Evolutionary conservation across 2,888 invertebrate genomes (phyloP).

Genomic region (Parnassius glacialis): DNA sequence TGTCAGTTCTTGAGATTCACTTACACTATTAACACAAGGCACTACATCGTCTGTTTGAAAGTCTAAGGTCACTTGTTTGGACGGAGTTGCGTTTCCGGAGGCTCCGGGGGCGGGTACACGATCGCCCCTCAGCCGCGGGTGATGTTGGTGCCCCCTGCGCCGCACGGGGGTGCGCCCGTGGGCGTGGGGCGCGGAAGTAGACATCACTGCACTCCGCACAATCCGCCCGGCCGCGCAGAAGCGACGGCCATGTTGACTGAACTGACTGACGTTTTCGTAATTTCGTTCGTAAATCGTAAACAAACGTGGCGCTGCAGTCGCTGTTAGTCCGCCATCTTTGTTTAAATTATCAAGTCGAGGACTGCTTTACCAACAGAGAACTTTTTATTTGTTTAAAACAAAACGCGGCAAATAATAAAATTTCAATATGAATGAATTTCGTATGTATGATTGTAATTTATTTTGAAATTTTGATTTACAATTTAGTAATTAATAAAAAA

Average conservation of each 20-base stretch:
- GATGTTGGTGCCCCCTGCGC: conserved; percentile 88
- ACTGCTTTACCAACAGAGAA: conserved; percentile 66
- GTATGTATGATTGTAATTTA: too few species aligned
- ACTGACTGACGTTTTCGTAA: conserved; percentile 54
- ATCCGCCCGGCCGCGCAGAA: conserved; percentile 74
- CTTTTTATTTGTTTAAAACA: neutral
- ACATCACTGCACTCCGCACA: conserved; percentile 77
- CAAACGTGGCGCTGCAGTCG: conserved; percentile 65
- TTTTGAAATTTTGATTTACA: too few species aligned
- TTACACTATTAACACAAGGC: conserved; percentile 80
- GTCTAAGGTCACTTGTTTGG: conserved; percentile 74
- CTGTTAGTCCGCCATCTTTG: conserved; percentile 60
- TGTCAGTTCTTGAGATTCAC: conserved; percentile 79
- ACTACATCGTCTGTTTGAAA: conserved; percentile 72
- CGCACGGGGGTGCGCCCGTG: conserved; percentile 81
- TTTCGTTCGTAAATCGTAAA: conserved; percentile 27
- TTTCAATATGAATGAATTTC: neutral
- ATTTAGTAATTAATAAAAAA: too few species aligned
- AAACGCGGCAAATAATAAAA: conserved; percentile 12
- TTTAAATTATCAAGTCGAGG: conserved; percentile 38
- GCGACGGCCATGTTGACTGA: conserved; percentile 82
- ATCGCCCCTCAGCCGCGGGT: conserved; percentile 84
- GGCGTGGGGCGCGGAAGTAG: conserved; percentile 80
- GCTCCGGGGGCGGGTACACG: conserved; percentile 76
- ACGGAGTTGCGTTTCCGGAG: conserved; percentile 56